Base-by-base conservation (phyloP, 2,888 invertebrate species). In the Thecocarcelia acutangulata region DNA sequence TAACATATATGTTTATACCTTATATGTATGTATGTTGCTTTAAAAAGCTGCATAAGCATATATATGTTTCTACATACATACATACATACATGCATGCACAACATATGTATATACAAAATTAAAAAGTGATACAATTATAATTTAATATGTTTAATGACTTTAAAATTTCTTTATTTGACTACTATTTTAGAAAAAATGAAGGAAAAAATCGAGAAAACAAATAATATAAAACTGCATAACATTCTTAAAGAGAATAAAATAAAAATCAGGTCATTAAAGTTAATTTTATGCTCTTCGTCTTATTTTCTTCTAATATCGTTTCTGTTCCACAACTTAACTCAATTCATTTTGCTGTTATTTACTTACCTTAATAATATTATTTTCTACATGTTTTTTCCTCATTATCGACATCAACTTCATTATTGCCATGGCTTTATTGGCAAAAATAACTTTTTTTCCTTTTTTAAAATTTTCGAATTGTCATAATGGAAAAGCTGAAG, bases 291-390 rank as follows among this genome's bases (percentile, higher is more conserved):
- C 28, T 69, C 12, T 21, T 66, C 17, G 40, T 56, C 11, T 42
- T 70, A 46, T 52, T 24, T 24, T 40, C 9, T 28, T 33, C 17
- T 6, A 24, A 13, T 73, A 74, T 63, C 68, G 15, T 68, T 80
- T 69, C 33, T 42, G 12, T 75, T 63, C 17, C 46, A 58, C 63
- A 63, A 28, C 58, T 78, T 70, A 74, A 82, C 78, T 70, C 81
- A 77, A 81, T 74, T 82, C 64, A 64, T 68, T 77, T 58, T 63
- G 48, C 72, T 69, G 77, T 73, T 78, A 82, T 82, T 82, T 82
- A 74, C 78, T 78, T 82, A 82, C 78, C 78, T 82, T 78, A 82
- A 82, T 82, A 78, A 74, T 61, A 76, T 83, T 76, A 80, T 80
- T 69, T 68, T 80, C 68, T 63, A 70, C 72, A 83, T 79, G 59